Base-by-base conservation (phyloP, 2,113 vertebrate genomes). In the Pterophyllum scalare region DNA sequence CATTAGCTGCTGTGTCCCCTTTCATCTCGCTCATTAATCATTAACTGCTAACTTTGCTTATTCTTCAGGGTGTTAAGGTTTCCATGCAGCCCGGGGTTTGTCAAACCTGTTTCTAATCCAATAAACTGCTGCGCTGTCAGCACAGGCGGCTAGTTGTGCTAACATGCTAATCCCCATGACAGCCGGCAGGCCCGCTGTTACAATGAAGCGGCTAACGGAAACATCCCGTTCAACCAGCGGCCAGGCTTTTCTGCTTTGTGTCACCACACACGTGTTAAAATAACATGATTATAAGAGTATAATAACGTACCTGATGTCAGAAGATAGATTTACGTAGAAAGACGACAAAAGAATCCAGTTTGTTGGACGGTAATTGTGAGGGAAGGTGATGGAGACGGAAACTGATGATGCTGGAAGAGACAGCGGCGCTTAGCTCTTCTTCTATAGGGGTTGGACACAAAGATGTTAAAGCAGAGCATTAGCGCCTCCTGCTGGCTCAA, bases 381-480 rank as follows among this genome's bases (percentile, higher is more conserved):
- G 7, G 65, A 40, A 46, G 74, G 80, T 49, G 89, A 87, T 89
- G 90, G 26, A 80, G 83, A 65, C 57, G 46, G 54, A 81, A 22
- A 59, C n/a, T 89, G 92, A 90, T 93, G 93, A 93, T 94, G 93
- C 88, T 92, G 93, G 91, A 94, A 82, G 84, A 84, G 67, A 59
- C 77, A 22, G 54, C 3, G 19, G 65, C 74, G 49, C 83, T 15
- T 59, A 80, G 24, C 22, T n/a, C 54, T 40, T 84, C 90, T 89
- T 90, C 85, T 59, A 86, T 65, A 7, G 6, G 11, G 40, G n/a
- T 38, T 13, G 6, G 19, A 8, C 4, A 8, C 7, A 40, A 13
- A 43, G 2, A 20, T 6, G 10, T 10, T 3, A 2, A 0, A 19
- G 43, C 12, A 7, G 24, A 46, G 60, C 8, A 8, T 22, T 59